Base-by-base conservation (phyloP, 2,888 invertebrate species). In the Candidula unifasciata region DNA sequence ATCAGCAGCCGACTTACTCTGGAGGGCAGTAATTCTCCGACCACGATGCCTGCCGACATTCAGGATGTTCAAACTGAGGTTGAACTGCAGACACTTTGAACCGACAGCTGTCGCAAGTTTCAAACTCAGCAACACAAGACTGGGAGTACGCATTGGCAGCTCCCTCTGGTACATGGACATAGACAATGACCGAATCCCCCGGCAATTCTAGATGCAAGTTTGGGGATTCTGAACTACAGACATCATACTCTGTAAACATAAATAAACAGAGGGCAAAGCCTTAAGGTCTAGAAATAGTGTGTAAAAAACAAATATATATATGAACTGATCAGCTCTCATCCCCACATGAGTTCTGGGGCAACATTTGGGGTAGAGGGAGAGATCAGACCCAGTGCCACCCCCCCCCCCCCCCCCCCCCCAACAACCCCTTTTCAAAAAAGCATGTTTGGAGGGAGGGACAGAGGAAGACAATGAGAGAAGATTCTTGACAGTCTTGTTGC, bases 221-320 rank as follows among this genome's bases (percentile, higher is more conserved):
- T 1, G 33, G 2, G 18, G 54, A 30, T 1, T 74, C 54, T 33
- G 18, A 8, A 21, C 74, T 74, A 16, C 74, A 74, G 74, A 74
- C 30, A 54, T 74, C 74, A 74, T 74, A 74, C 3, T 74, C 74
- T 74, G 60, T 24, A 21, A 60, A 60, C 44, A 44, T 44, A 44
- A 10, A 13, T 44, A 44, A 44, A 44, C n/a, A n/a, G n/a, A n/a
- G n/a, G n/a, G n/a, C n/a, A n/a, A n/a, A n/a, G n/a, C n/a, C n/a
- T n/a, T n/a, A n/a, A n/a, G n/a, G n/a, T n/a, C n/a, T n/a, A n/a
- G n/a, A n/a, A n/a, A n/a, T n/a, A n/a, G n/a, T n/a, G n/a, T n/a
- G n/a, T n/a, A n/a, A n/a, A n/a, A n/a, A n/a, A n/a, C n/a, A n/a
- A n/a, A n/a, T n/a, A n/a, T n/a, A n/a, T n/a, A n/a, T n/a, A n/a